Base-by-base conservation (phyloP, 2,113 vertebrate species). In the Asarcornis scutulata region DNA sequence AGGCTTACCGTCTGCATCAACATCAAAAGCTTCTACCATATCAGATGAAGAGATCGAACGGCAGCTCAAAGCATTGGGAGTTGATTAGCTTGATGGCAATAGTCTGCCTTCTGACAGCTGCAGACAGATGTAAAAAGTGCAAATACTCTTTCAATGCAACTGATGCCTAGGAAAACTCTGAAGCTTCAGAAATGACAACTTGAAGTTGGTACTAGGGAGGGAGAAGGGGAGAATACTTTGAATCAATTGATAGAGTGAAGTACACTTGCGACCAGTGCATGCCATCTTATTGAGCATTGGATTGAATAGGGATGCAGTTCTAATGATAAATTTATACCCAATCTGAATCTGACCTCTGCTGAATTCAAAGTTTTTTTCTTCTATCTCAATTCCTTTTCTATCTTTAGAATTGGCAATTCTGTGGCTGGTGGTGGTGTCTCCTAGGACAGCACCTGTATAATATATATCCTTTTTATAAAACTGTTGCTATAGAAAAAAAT, bases 31-130 rank as follows among this genome's bases (percentile, higher is more conserved):
- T 52, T 59, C 97, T 90, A 98, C 98, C 36, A 99, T 99, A 92
- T 99, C 99, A 0, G 99, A 99, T 80, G 99, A 99, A 71, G 99
- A 99, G 97, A 99, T 99, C 53, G 99, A 99, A 97, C 98, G 99
- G 83, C 99, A 99, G 95, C 99, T 99, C 78, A 98, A 99, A 97
- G 99, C 99, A 48, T 95, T 99, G 95, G 99, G 99, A 91, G 99
- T 99, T 89, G 99, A 99, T 98, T 99, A 99, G 97, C 60, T 38
- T 12, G 73, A 38, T 29, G 69, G 63, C 85, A 32, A 4, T 68
- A 85, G 34, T 60, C 93, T 95, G 89, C 83, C 58, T 91, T 90
- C 92, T 69, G 59, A 75, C 90, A 73, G 34, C 93, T 79, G 69
- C 36, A 82, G 60, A 64, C 83, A 82, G 69, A 10, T 78, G 72